phyloP scores from a whole-genome alignment of 2,888 invertebrate genomes.

The Erannis defoliaria region DNA sequence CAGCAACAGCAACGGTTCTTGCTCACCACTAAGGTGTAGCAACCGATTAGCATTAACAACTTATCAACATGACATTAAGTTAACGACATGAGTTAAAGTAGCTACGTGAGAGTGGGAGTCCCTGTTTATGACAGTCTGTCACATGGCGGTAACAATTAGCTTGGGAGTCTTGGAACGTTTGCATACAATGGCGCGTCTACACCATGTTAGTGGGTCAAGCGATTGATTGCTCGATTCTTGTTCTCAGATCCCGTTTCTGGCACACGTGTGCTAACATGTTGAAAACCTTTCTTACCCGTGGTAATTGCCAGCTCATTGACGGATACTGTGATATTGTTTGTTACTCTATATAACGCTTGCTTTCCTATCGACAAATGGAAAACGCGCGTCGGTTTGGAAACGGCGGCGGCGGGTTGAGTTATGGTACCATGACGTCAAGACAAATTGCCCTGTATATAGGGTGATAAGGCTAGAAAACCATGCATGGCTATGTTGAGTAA shows the following conservation, averaged over 20 bases:
- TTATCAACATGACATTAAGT: slow-evolving; percentile 15
- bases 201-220: slow-evolving; percentile 61
- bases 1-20: slow-evolving; percentile 17
- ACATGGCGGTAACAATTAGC: slow-evolving; percentile 62
- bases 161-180: slow-evolving; percentile 50
- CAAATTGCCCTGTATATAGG: too few relatives aligned
- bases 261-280: slow-evolving; percentile 40
- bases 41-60: slow-evolving; percentile 31
- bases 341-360: slow-evolving; percentile 8
- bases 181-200: slow-evolving; percentile 72
- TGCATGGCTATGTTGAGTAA: too few relatives aligned
- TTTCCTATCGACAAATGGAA: slow-evolving; percentile 9
- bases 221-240: slow-evolving; percentile 61
- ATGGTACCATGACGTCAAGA: not conserved
- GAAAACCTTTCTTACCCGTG: too few relatives aligned
- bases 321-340: slow-evolving; percentile 14
- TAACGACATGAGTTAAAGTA: slow-evolving; percentile 14
- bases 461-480: too few relatives aligned
- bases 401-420: not conserved
- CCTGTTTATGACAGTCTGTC: slow-evolving; percentile 48
- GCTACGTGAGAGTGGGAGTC: slow-evolving; percentile 46
- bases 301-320: slow-evolving; percentile 25
- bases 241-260: slow-evolving; percentile 40
- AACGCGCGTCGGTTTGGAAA: slow-evolving; percentile 9
- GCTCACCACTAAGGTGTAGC: slow-evolving; percentile 16